Percentiles rank a stretch among this genome's conserved stretches.
These are phyloP conservation scores for Toxonevra muliebris DNA, from an alignment of 2,888 invertebrate species.

Conservation along the genomic window DNA sequence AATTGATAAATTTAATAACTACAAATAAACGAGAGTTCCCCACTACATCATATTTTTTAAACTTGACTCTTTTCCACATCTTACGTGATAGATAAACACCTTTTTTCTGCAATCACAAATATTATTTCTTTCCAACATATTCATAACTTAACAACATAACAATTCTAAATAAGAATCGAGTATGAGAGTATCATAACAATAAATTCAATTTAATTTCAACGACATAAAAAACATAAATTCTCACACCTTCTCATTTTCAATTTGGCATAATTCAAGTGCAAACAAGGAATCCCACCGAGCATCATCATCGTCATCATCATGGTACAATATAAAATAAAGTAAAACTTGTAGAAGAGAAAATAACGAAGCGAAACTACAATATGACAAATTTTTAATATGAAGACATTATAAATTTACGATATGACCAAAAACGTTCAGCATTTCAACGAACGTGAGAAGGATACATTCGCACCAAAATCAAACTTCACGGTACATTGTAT, in stretches of 20 bases:
- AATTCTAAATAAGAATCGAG: neutral
- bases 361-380: slow-evolving; percentile 27
- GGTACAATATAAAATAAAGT: slow-evolving; percentile 4
- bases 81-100: no score
- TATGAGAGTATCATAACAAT: slow-evolving; percentile 23
- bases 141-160: no score
- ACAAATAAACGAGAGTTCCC: no score
- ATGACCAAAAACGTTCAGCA: slow-evolving; percentile 19
- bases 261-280: slow-evolving; percentile 34
- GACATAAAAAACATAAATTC: slow-evolving; percentile 43
- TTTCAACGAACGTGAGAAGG: slow-evolving; percentile 8
- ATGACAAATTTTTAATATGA: slow-evolving; percentile 55
- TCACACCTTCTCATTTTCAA: slow-evolving; percentile 36
- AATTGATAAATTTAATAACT: no score
- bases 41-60: no score
- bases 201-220: slow-evolving; percentile 42
- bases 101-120: no score
- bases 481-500: no score
- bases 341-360: neutral
- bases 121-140: no score
- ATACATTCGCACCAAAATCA: slow-evolving; percentile 6
- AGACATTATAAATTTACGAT: slow-evolving; percentile 54
- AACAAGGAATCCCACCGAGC: neutral
- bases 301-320: neutral
- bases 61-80: no score